phyloP scores from a whole-genome alignment of 2,797 vertebrate species.

The Adrianichthys oophorus region DNA sequence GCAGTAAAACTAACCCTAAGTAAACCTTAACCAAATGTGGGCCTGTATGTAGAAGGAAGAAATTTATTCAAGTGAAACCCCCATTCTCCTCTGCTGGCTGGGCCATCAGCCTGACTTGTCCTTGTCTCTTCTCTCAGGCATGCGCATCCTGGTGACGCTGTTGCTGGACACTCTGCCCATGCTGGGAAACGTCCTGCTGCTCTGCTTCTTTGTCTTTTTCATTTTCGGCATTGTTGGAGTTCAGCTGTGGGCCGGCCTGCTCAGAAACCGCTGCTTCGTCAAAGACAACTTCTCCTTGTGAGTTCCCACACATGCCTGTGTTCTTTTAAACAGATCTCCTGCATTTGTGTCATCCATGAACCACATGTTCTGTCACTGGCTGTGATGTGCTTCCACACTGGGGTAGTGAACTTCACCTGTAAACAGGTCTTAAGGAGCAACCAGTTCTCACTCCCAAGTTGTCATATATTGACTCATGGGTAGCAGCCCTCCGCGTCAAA shows the following conservation, averaged over 20 bases:
- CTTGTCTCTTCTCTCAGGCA: constrained; percentile 77
- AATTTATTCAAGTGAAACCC: too few relatives aligned
- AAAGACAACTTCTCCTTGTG: constrained; percentile 93
- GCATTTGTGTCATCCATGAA: too few relatives aligned
- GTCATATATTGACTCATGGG: too few relatives aligned
- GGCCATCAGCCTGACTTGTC: constrained; percentile 20
- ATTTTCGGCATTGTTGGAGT: constrained; percentile 98
- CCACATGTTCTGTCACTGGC: too few relatives aligned
- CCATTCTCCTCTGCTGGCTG: not conserved
- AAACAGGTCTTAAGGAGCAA: constrained; percentile 1
- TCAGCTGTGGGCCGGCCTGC: constrained; percentile 94
- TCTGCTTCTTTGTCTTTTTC: constrained; percentile 99
- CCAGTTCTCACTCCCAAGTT: too few relatives aligned
- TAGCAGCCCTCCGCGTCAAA: too few relatives aligned
- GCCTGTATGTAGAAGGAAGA: too few relatives aligned
- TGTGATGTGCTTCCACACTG: too few relatives aligned
- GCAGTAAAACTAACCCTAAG: too few relatives aligned
- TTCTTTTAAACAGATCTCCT: not conserved
- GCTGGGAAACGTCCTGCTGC: constrained; percentile 95
- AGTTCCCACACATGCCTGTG: constrained; percentile 63
- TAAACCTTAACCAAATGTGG: too few relatives aligned
- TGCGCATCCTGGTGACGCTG: constrained; percentile 98
- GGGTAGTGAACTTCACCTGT: not conserved
- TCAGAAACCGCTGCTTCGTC: constrained; percentile 87
- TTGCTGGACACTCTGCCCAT: constrained; percentile 96